phyloP scores from a whole-genome alignment of 2,113 vertebrate genomes.

The Pipra filicauda region DNA sequence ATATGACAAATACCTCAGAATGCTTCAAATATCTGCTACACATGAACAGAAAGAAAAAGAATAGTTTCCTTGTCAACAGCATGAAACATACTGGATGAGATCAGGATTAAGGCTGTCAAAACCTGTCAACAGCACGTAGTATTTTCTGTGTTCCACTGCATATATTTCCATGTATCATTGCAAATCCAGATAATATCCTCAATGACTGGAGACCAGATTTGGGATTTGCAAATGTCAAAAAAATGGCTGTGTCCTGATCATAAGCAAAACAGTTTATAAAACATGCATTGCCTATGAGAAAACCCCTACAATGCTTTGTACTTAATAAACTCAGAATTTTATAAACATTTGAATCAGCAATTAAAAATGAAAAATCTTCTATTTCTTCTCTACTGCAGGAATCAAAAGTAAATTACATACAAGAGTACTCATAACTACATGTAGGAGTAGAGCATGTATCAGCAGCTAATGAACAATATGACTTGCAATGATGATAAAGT shows the following conservation, averaged over 20 bases:
- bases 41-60: not conserved
- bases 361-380: not conserved
- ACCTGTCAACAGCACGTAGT: not conserved
- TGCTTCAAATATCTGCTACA: not conserved
- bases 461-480: not conserved
- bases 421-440: not conserved
- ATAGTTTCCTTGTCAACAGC: not conserved
- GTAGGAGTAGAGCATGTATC: not conserved
- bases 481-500: not conserved
- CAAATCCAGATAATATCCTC: not conserved
- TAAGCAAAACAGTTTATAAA: not conserved
- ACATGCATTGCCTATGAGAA: not conserved
- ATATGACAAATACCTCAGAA: not conserved
- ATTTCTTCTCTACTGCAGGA: not conserved
- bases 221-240: not conserved
- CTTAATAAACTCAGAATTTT: not conserved
- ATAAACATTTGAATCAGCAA: not conserved
- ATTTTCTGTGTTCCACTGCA: not conserved
- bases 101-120: conserved; percentile 19
- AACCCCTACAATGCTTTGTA: not conserved
- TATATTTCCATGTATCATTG: not conserved
- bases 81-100: not conserved
- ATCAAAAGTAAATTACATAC: not conserved
- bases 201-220: not conserved
- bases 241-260: not conserved